A percentile compares a stretch with the other conserved stretches of the same genome.
These are phyloP conservation scores for Drosophila setosimentum DNA, from an alignment of 2,888 invertebrate species.

Conservation along the genomic window DNA sequence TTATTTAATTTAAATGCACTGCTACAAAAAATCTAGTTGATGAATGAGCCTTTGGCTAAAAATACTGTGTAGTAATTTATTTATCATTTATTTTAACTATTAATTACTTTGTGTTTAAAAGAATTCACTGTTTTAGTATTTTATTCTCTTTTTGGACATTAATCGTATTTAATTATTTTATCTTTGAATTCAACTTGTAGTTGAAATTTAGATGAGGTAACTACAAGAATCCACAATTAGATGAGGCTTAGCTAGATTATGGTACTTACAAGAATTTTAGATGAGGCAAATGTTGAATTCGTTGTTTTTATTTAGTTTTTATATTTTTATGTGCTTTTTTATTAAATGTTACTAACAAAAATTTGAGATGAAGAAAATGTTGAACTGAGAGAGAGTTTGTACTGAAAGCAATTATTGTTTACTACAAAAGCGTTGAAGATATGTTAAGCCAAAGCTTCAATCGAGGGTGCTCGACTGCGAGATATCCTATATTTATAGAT, in stretches of 20 bases:
- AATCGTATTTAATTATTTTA: not conserved
- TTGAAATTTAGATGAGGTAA: not conserved
- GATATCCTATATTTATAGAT: not conserved
- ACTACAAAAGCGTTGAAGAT: slow-evolving; percentile 13
- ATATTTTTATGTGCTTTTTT: not conserved
- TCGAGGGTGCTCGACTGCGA: not conserved
- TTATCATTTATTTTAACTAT: not conserved
- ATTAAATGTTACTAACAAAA: not conserved
- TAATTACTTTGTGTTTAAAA: not conserved
- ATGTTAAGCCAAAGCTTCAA: slow-evolving; percentile 65
- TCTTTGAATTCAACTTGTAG: not conserved
- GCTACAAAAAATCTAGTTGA: not conserved
- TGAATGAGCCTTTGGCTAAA: not conserved
- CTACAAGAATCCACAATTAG: not conserved
- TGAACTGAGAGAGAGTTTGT: not conserved
- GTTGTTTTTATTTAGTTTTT: not conserved
- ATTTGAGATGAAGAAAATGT: not conserved
- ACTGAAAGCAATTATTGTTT: slow-evolving; percentile 37
- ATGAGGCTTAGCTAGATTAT: not conserved
- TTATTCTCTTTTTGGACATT: not conserved
- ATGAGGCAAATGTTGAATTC: not conserved
- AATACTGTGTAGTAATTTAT: not conserved
- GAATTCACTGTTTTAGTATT: not conserved
- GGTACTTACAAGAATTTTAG: not conserved
- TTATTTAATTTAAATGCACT: not conserved